phyloP scores from a whole-genome alignment of 2,797 vertebrate genomes.

The Cuculus canorus region DNA sequence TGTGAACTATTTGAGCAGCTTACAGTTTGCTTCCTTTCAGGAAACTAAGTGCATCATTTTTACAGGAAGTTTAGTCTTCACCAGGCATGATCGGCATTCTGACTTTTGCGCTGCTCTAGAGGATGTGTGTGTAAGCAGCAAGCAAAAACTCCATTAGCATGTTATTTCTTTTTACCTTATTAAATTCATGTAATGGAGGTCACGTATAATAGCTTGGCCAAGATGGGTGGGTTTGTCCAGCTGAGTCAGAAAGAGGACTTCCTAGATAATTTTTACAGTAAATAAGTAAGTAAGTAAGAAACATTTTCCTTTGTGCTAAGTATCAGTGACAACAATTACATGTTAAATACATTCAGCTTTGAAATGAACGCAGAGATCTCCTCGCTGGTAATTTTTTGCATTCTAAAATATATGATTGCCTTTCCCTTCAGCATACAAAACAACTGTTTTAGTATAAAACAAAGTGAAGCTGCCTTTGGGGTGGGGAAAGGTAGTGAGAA shows the following conservation, averaged over 20 bases:
- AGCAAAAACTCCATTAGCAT: background rate
- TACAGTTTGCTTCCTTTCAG: slow-evolving; percentile 60
- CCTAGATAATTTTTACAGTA: background rate
- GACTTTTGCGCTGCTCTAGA: background rate
- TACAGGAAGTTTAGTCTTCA: slow-evolving; percentile 13
- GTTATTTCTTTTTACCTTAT: background rate
- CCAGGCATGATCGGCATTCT: background rate
- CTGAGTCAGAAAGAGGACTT: slow-evolving; percentile 14
- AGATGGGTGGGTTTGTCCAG: background rate
- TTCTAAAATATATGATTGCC: background rate
- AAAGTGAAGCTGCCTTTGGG: background rate
- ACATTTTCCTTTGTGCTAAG: background rate
- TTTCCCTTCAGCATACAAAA: background rate
- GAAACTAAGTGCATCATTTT: background rate
- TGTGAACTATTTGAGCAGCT: slow-evolving; percentile 45
- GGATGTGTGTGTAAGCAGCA: background rate
- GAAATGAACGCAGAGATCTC: background rate
- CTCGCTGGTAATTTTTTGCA: background rate
- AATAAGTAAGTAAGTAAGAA: background rate
- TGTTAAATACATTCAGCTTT: background rate
- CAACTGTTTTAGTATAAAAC: background rate
- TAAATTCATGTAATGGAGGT: background rate
- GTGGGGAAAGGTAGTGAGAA: background rate
- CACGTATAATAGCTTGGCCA: background rate
- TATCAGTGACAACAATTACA: background rate